Base-by-base conservation (phyloP, 2,797 vertebrate species). In the Micromesistius poutassou region DNA sequence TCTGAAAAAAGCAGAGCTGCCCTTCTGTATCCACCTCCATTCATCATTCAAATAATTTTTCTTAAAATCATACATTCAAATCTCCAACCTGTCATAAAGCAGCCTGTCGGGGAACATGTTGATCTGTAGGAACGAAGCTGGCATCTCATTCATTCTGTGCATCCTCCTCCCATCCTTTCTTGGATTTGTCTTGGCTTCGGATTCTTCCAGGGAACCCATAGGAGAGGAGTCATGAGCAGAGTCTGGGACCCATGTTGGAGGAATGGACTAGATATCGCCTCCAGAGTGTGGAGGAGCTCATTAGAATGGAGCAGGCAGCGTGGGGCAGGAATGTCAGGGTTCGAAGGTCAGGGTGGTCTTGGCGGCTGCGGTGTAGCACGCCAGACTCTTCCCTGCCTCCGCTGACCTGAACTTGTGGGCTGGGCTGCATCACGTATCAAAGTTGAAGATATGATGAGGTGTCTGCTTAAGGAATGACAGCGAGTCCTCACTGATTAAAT, bases 311-410 rank as follows among this genome's bases (percentile, higher is more conserved):
- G 50, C 85, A 83, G 30, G 81, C 83, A 78, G 81, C 81, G 81
- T 78, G 76, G 88, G 87, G 91, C 91, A 89, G 90, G 86, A 91
- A 91, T 91, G 90, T 92, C 91, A 89, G 84, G 77, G 91, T 91
- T 89, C 90, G 86, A 91, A 91, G 91, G 90, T 92, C 91, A 89
- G 84, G 77, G 78, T 76, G 79, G 84, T 90, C 91, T 86, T 89
- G 89, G 89, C 72, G 79, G 83, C 79, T 84, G 80, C 79, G 84
- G 83, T 84, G 87, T 85, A 76, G 78, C 84, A 79, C 71, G 74
- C 83, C 78, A 38, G 73, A 81, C 25, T 68, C 62, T 12, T 68
- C 25, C 62, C 62, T 66, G n/a, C 62, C 0, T 66, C n/a, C 62
- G 4, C 62, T 12, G 10, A 66, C 10, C 1, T 66, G n/a, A 28